phyloP scores from a whole-genome alignment of 2,888 invertebrate species.

The Falcaria lacertinaria region DNA sequence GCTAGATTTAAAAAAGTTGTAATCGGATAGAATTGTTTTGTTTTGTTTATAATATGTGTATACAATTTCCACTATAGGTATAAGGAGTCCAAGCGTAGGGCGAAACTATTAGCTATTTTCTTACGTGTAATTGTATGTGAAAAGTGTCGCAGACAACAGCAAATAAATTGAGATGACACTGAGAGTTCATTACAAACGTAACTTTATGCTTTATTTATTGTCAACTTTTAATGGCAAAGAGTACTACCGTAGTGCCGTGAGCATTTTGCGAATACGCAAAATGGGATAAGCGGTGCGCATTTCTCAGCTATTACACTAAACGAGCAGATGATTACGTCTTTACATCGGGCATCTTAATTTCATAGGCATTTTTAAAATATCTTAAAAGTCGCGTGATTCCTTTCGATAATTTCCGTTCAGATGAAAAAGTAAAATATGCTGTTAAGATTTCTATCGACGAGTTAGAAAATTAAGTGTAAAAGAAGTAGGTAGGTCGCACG shows the following conservation, averaged over 20 bases:
- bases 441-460: conserved; percentile 72
- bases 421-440: conserved; percentile 69
- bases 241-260: conserved; percentile 48
- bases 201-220: conserved; percentile 46
- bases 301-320: conserved; percentile 67
- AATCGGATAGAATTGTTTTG: no score
- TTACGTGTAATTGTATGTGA: no score
- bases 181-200: conserved; percentile 7
- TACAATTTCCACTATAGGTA: no score
- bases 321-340: conserved; percentile 59
- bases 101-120: no score
- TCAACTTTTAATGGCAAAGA: conserved; percentile 54
- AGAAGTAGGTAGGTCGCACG: conserved; percentile 68
- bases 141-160: no score
- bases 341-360: conserved; percentile 64
- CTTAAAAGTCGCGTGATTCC: conserved; percentile 54
- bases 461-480: conserved; percentile 77
- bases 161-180: conserved; percentile 1
- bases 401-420: conserved; percentile 57
- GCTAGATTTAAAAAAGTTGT: no score
- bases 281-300: conserved; percentile 55
- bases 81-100: no score
- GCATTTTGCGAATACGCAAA: conserved; percentile 64
- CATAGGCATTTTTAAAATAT: conserved; percentile 54
- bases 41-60: no score